Base-by-base conservation (phyloP, 2,113 vertebrate genomes). In the Thalassoma bifasciatum region DNA sequence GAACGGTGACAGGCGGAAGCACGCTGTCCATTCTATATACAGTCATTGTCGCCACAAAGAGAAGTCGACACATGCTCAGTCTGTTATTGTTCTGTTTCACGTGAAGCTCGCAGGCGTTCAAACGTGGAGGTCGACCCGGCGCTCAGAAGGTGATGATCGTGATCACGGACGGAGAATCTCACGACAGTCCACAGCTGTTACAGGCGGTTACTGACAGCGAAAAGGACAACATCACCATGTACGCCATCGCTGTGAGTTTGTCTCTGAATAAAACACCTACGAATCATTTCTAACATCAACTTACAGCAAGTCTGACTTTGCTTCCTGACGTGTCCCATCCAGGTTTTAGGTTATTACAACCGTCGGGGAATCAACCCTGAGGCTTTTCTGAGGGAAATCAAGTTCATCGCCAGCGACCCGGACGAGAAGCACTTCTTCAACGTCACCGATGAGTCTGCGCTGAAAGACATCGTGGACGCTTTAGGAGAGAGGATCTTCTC, bases 81-180 rank as follows among this genome's bases (percentile, higher is more conserved):
- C 44, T 16, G 37, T 6, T 5, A 5, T 10, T 23, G 2, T 14
- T 40, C 11, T 46, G 1, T 16, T 9, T 0, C n/a, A 30, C 0
- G 0, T 50, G 12, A 71, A 92, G 91, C 40, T 77, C 95, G 0
- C 94, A 97, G 86, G 97, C 95, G 0, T 99, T 98, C 86, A 93
- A 94, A 84, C 95, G 95, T 3, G 98, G 98, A 0, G 96, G 96
- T 19, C 94, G 98, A 12, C 95, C 95, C 26, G 98, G 97, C 0
- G 96, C 98, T 63, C 95, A 96, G 92, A 96, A 98, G 65, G 97
- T 99, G 81, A 98, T 99, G 97, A 97, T 99, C 13, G 97, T 99
- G 50, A 98, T 99, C 89, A 99, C 98, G 2, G 98, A 99, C 0
- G 98, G 98, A 40, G 98, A 99, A 67, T 99, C 97, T 10, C 98